Conservation (phyloP, 2,888 invertebrate species). For the Andrena fulva region DNA sequence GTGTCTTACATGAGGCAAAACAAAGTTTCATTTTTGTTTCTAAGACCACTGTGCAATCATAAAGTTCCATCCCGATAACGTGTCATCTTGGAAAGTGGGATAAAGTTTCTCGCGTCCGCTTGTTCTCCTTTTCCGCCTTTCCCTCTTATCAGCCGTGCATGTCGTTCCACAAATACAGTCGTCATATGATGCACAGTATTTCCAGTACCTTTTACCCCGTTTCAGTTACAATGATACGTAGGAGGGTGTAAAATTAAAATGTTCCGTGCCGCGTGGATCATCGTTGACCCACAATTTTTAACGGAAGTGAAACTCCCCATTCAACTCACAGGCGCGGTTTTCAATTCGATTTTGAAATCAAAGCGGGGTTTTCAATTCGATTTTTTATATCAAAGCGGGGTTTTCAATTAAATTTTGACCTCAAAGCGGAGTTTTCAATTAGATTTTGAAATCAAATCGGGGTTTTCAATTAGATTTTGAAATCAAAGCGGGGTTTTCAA, state of each 20-base stretch:
- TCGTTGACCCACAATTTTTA: background rate
- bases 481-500: no score
- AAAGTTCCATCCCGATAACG: slow-evolving; percentile 27
- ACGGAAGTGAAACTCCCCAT: no score
- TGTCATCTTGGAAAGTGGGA: slow-evolving; percentile 33
- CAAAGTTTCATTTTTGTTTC: slow-evolving; percentile 32
- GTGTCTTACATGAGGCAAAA: slow-evolving; percentile 12
- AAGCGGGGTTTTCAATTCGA: no score
- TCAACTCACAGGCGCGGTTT: no score
- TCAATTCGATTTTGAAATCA: no score
- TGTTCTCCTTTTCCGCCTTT: slow-evolving; percentile 7
- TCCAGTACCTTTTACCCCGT: slow-evolving; percentile 2
- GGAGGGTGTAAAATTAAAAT: background rate
- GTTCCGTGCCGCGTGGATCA: background rate
- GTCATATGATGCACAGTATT: background rate
- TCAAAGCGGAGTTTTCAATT: no score
- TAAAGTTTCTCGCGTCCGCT: slow-evolving; percentile 33
- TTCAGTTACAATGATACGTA: background rate
- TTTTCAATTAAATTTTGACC: no score
- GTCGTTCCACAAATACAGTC: slow-evolving; percentile 21
- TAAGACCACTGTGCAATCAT: background rate
- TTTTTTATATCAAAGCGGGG: no score
- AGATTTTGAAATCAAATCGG: no score
- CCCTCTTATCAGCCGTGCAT: slow-evolving; percentile 15
- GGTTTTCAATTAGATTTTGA: no score